Percentiles rank a stretch among this genome's conserved stretches.
Conservation (phyloP, 2,888 invertebrate genomes). For the Macaria liturata region DNA sequence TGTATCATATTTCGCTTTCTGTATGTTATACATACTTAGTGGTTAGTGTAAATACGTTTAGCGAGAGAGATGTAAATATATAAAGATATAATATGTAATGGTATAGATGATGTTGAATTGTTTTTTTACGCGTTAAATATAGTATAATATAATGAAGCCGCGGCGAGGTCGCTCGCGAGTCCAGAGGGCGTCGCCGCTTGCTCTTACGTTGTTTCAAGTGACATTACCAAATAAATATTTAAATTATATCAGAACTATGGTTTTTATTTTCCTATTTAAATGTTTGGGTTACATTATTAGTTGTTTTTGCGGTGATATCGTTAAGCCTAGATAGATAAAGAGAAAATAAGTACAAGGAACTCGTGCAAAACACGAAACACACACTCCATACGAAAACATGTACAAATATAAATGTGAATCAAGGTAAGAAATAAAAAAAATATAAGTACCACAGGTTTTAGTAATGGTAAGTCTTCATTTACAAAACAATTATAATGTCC, state of each 20-base stretch:
- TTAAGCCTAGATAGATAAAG: too few species aligned
- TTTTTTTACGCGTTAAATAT: constrained; percentile 75
- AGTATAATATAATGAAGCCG: constrained; percentile 52
- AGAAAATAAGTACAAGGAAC: too few species aligned
- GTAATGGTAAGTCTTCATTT: too few species aligned
- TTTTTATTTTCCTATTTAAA: constrained; percentile 50
- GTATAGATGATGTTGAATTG: constrained; percentile 67
- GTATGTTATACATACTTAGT: constrained; percentile 80
- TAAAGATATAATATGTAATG: constrained; percentile 51
- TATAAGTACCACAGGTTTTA: too few species aligned
- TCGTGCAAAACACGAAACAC: too few species aligned
- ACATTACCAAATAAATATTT: constrained; percentile 82
- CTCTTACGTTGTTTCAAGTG: constrained; percentile 76
- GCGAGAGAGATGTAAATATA: constrained; percentile 72
- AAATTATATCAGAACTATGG: constrained; percentile 68
- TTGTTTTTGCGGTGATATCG: too few species aligned
- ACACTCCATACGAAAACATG: too few species aligned
- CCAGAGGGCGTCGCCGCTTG: constrained; percentile 68
- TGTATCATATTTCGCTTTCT: constrained; percentile 76
- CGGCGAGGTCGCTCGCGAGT: constrained; percentile 70
- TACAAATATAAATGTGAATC: too few species aligned
- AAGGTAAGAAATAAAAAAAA: too few species aligned
- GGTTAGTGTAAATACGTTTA: constrained; percentile 77
- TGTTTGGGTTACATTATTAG: background rate
- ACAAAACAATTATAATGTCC: too few species aligned